Percentiles rank a stretch among this genome's conserved stretches.
Evolutionary conservation across 2,797 vertebrate species (phyloP).

Genomic region (Sebastes paucispinis): DNA sequence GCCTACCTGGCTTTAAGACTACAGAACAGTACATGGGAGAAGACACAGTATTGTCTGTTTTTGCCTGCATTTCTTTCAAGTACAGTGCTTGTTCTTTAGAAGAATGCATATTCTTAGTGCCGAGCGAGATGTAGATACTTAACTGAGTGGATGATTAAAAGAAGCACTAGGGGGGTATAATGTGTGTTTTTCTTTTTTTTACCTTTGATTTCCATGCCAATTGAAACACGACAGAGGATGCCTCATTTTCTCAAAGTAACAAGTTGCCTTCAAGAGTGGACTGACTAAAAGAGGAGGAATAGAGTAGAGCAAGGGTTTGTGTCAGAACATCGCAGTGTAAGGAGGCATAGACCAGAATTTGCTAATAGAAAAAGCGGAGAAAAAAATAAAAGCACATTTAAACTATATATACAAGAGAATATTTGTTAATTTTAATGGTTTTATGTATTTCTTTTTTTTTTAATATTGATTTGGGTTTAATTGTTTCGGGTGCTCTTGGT

Average conservation of each 20-base stretch:
- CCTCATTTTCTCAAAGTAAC: conserved; percentile 35
- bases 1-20: conserved; percentile 18
- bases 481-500: conserved; percentile 81
- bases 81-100: conserved; percentile 66
- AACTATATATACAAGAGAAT: conserved; percentile 84
- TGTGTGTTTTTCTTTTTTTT: conserved; percentile 28
- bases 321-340: conserved; percentile 44
- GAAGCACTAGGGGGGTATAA: conserved; percentile 69
- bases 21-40: conserved; percentile 46
- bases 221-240: conserved; percentile 41
- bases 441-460: conserved; percentile 73
- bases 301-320: conserved; percentile 42
- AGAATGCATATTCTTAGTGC: conserved; percentile 69
- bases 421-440: conserved; percentile 85
- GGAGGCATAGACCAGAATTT: conserved; percentile 69
- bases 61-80: conserved; percentile 41
- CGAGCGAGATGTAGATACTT: conserved; percentile 83
- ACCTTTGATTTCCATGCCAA: conserved; percentile 42
- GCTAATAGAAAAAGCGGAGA: conserved; percentile 58
- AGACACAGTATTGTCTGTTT: conserved; percentile 14
- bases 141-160: conserved; percentile 72
- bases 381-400: conserved; percentile 84
- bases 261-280: conserved; percentile 61
- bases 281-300: conserved; percentile 21
- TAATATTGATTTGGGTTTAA: conserved; percentile 80